Conservation (phyloP, 2,797 vertebrate species). For the Lophotriccus pileatus region DNA sequence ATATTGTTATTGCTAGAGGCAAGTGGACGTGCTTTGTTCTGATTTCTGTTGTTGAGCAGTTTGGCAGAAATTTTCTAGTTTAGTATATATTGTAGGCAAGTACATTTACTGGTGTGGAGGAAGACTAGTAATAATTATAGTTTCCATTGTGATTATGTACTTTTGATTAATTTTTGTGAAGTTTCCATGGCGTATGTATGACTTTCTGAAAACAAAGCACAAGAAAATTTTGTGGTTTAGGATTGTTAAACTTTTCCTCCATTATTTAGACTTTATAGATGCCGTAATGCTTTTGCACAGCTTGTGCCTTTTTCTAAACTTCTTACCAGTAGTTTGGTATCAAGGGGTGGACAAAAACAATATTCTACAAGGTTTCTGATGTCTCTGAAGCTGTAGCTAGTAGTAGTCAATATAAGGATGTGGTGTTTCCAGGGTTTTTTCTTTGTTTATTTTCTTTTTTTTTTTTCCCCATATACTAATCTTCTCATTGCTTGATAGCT, state of each 20-base stretch:
- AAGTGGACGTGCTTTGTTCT: neutral
- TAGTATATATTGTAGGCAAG: neutral
- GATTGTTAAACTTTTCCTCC: neutral
- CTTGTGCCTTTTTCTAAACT: neutral
- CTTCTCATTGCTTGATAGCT: neutral
- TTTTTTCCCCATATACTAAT: neutral
- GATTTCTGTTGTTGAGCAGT: neutral
- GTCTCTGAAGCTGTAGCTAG: neutral
- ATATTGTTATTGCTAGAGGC: neutral
- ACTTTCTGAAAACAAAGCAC: neutral
- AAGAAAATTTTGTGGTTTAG: neutral
- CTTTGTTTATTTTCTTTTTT: neutral
- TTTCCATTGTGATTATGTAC: neutral
- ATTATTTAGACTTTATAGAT: neutral
- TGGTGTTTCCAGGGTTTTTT: neutral
- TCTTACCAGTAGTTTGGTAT: neutral
- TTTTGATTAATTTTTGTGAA: neutral
- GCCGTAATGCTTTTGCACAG: rapidly evolving
- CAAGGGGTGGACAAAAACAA: rapidly evolving
- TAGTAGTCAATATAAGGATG: neutral
- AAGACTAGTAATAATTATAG: neutral
- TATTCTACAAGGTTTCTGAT: neutral
- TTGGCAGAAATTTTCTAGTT: neutral
- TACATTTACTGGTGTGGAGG: neutral
- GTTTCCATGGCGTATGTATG: neutral